phyloP scores from a whole-genome alignment of 1,140 invertebrate genomes.

The Paramacrobiotus metropolitanus region DNA sequence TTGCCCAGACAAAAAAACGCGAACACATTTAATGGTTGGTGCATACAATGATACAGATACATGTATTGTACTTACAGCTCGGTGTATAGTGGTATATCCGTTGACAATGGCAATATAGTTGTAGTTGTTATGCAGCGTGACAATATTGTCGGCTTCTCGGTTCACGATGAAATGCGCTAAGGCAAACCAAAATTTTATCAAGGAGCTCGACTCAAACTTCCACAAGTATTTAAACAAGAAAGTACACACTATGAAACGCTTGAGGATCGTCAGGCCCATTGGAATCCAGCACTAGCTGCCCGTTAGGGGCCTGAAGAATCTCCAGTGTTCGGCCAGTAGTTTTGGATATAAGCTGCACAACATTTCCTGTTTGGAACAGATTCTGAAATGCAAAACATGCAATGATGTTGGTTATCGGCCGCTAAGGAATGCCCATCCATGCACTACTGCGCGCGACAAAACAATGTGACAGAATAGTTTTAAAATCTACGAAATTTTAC shows the following conservation, averaged over 20 bases:
- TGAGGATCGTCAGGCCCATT: conserved; percentile 14
- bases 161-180: conserved; percentile 2
- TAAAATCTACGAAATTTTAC: too few species aligned
- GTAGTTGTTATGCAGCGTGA: conserved; percentile 21
- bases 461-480: too few species aligned
- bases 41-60: too few species aligned
- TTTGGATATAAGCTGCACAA: conserved; percentile 17
- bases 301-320: conserved; percentile 14
- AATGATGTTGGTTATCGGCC: too few species aligned
- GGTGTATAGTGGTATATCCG: conserved; percentile 14
- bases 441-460: too few species aligned
- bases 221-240: not conserved
- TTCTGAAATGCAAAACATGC: conserved; percentile 12
- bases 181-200: too few species aligned
- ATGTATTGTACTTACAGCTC: conserved; percentile 17
- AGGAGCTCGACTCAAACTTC: not conserved
- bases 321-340: conserved; percentile 15
- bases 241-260: conserved; percentile 13
- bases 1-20: too few species aligned
- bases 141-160: conserved; percentile 13
- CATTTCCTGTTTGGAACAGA: conserved; percentile 16
- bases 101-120: conserved; percentile 19
- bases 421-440: too few species aligned
- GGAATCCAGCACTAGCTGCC: conserved; percentile 16
- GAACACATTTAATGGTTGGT: too few species aligned